Evolutionary conservation across 92 coral and sea anemone species (phyloP), one percentile per base, ranked within the genome.

Genomic region (Muricea muricata): DNA sequence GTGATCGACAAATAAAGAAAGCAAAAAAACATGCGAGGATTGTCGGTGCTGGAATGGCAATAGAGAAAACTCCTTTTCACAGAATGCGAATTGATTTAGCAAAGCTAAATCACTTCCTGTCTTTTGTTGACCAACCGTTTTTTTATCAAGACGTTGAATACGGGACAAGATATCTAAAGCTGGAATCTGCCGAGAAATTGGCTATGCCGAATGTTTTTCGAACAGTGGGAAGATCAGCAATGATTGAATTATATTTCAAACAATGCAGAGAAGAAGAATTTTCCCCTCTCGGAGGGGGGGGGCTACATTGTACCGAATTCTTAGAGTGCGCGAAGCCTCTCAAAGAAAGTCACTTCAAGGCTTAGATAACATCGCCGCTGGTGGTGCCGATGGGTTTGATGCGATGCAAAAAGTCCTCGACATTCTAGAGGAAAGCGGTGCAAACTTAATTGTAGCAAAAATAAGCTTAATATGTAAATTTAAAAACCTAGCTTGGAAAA

Each of bases 111-210:
- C 91, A 90, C 50, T 90, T 87, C 58, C 31, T 87, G 25, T 88
- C 87, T 68, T 90, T 90, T 79, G 55, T 79, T 0, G 84, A 86
- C 54, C 87, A 90, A 37, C 93, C 93, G 25, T 90, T 86, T 82
- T 90, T 90, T 58, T 87, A 87, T 80, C 93, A 91, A 56, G 93
- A 91, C 82, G 93, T 91, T 14, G 94, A 89, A 9, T 91, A 81
- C 26, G 94, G 94, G 26, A 91, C 94, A 34, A 45, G 39, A 65
- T 23, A 18, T 12, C 50, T 77, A 26, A 85, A 18, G 39, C 84
- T 85, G 11, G 75, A 66, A 60, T 63, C 52, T 37, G 84, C 84
- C 9, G 86, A 86, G 52, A 68, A 79, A 26, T 78, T 79, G 40
- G 15, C 31, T 23, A 86, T 79, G 80, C 86, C 86, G 9, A 79